A percentile compares a stretch with the other conserved stretches of the same genome.
Evolutionary conservation across 1,140 invertebrate genomes (phyloP).

Genomic region (Zophobas atratus): DNA sequence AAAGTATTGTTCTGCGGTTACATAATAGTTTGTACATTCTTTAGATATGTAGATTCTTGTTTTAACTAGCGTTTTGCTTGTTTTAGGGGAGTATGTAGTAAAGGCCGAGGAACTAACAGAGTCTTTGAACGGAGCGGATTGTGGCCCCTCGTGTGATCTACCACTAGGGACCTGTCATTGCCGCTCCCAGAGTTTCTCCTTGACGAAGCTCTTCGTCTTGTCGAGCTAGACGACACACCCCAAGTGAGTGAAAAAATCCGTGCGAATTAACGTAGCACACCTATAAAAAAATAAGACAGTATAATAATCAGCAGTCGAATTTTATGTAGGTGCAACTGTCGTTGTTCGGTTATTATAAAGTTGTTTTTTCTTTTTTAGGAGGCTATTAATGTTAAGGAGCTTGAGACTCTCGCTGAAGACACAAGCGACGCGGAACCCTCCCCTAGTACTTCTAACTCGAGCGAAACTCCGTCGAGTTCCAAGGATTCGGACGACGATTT

Average conservation of each 20-base stretch:
- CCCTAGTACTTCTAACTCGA: conserved; percentile 45
- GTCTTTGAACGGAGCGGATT: conserved; percentile 55
- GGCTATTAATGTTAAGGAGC: conserved; percentile 56
- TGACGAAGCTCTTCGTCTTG: conserved; percentile 81
- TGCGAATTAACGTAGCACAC: no score
- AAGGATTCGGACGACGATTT: conserved; percentile 67
- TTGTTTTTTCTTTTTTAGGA: conserved; percentile 57
- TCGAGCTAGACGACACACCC: conserved; percentile 78
- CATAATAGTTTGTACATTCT: background rate
- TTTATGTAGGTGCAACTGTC: no score
- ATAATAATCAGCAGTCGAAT: no score
- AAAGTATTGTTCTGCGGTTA: conserved; percentile 27
- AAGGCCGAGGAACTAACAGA: conserved; percentile 68
- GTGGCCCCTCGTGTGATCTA: conserved; percentile 62
- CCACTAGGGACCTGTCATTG: conserved; percentile 67
- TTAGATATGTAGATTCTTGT: background rate
- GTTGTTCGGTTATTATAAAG: background rate
- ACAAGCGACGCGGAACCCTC: conserved; percentile 43
- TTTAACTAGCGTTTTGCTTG: conserved; percentile 1
- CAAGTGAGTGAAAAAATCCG: conserved; percentile 64
- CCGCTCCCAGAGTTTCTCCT: conserved; percentile 77
- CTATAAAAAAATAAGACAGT: no score
- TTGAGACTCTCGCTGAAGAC: conserved; percentile 54
- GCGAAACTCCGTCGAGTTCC: conserved; percentile 50
- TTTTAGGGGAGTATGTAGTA: conserved; percentile 75